Evolutionary conservation across 2,113 vertebrate species (phyloP), one percentile per base, ranked within the genome.

Genomic region (Elephas maximus): DNA sequence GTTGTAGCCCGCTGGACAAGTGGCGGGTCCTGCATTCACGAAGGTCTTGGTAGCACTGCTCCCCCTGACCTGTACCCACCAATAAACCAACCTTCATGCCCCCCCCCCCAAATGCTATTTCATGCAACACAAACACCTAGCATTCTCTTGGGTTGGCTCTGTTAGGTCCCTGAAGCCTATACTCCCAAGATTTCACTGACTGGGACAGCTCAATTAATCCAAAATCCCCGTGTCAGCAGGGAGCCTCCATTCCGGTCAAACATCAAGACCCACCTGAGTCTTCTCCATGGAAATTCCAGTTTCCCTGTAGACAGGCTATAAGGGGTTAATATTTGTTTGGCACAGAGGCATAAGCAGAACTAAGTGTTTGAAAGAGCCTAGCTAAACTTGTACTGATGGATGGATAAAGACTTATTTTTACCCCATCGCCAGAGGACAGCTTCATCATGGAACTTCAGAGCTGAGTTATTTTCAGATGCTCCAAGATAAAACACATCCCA

Each of bases 401-500:
- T 21, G 60, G 96, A 93, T 89, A 84, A 82, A 90, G 91, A 69
- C 87, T 96, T 93, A 94, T 96, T 96, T 96, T 89, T 94, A 80
- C 45, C 63, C 51, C 12, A 28, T 51, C 12, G 60, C 97, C 90
- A 91, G 96, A 94, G 96, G 96, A 88, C 73, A 96, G 23, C 79
- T 89, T 95, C 91, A 88, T 87, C 83, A 63, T 18, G 83, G 83
- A 95, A 94, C 87, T 88, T 95, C 87, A 96, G 95, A 96, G 93
- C 37, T 2, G 74, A 94, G 88, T 88, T 97, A 95, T 97, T 97
- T 98, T 95, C 93, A 96, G 97, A 96, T 65, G 89, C 67, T 88
- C 78, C 91, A 77, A 51, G 94, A 93, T 86, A 95, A 94, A 89
- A 93, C 67, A 28, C 12, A 86, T 94, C 93, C 89, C 83, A 41